Base-by-base conservation (phyloP, 2,113 vertebrate species). In the Hydrolagus affinis region DNA sequence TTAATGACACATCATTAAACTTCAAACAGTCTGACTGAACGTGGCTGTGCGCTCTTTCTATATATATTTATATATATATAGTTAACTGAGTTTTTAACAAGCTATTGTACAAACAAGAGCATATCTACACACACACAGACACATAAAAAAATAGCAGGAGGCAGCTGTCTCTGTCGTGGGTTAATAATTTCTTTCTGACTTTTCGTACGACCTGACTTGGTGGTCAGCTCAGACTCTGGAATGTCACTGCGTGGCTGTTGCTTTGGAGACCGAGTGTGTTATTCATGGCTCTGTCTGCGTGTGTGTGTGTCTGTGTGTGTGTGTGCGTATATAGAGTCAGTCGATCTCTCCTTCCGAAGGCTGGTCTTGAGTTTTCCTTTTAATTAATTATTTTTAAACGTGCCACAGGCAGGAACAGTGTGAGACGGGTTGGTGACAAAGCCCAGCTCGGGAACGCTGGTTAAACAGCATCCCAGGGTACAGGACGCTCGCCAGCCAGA, bases 401-500 rank as follows among this genome's bases (percentile, higher is more conserved):
- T 87, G 78, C 86, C 23, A 19, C 85, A 83, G 23, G 14, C 68
- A 77, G 56, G 78, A 86, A 70, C 89, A 89, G 88, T 88, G 89
- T 85, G 75, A 90, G 87, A 86, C 76, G 0, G 69, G 88, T 88
- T 87, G 23, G 0, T 88, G 86, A 86, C 86, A 12, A 0, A 21
- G 23, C 56, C 85, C 62, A 4, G 85, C 80, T 56, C 88, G 87
- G 44, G 28, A 85, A 25, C 86, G n/a, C 68, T 74, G 74, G 69
- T 86, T 88, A 75, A 87, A 70, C 7, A 19, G 44, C 85, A 86
- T 68, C 1, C 85, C 86, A 0, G 86, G 60, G 23, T 85, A 86
- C 73, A 85, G 86, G 69, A 73, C 86, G 17, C 88, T 88, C 71
- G 87, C 88, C 85, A 95, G 59, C 89, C 93, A 93, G 66, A 94